These are phyloP conservation scores for Camponotus fellah DNA, from an alignment of 2,888 invertebrate genomes.

Conservation along the genomic window DNA sequence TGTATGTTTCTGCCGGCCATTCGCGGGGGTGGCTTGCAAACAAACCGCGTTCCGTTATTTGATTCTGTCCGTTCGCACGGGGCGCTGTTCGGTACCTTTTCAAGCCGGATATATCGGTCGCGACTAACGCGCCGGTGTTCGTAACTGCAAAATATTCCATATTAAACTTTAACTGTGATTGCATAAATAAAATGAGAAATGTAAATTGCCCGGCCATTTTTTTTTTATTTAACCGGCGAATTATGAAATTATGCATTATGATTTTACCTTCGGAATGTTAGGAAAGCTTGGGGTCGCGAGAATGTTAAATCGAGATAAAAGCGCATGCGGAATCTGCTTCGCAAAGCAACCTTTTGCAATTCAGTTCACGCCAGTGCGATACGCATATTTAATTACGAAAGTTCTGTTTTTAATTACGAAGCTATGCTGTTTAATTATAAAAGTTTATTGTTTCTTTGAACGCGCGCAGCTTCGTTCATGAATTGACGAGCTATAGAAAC, in stretches of 20 bases:
- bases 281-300: not conserved
- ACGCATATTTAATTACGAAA: constrained; percentile 54
- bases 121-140: constrained; percentile 59
- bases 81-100: constrained; percentile 69
- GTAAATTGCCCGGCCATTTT: not conserved
- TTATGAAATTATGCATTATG: not conserved
- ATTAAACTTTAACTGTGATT: constrained; percentile 18
- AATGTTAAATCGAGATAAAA: constrained; percentile 47
- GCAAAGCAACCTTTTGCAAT: constrained; percentile 28
- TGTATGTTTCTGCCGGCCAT: constrained; percentile 73
- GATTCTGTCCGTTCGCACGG: constrained; percentile 74
- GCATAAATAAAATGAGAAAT: not conserved
- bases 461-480: constrained; percentile 11
- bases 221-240: not conserved
- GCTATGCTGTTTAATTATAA: constrained; percentile 45
- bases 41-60: constrained; percentile 83
- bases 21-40: constrained; percentile 80
- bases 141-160: constrained; percentile 45
- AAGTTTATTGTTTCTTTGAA: constrained; percentile 45
- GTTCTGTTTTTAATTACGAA: constrained; percentile 53
- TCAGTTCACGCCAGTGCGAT: not conserved
- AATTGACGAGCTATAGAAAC: constrained; percentile 36
- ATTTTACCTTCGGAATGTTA: not conserved
- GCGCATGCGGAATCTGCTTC: constrained; percentile 24
- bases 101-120: constrained; percentile 58